Base-by-base conservation (phyloP, 2,797 vertebrate genomes). In the Rhinatrema bivittatum region DNA sequence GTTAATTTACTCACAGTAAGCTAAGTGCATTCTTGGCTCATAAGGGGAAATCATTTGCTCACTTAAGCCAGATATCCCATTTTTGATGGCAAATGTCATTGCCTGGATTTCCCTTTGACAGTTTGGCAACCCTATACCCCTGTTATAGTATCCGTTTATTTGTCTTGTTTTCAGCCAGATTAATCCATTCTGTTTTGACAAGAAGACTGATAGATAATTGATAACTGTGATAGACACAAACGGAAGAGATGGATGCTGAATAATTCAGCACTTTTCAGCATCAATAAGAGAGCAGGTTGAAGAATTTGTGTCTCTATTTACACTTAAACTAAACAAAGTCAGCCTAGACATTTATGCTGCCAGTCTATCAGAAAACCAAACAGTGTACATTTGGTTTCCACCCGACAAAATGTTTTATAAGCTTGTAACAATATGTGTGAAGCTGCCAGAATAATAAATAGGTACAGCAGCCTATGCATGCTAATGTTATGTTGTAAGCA, bases 401-500 rank as follows among this genome's bases (percentile, higher is more conserved):
- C 81, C 81, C 82, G 84, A 87, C 82, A 84, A 89, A 93, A 91
- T 92, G 87, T 89, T 93, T 90, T 90, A 89, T 88, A 94, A 90
- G 90, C 91, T 87, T 89, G 89, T 86, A 91, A 91, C 88, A 85
- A 91, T 84, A 84, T 88, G 85, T 91, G 89, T 89, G 90, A 86
- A 94, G 89, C 91, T 97, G 94, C 91, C 94, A 96, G 93, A 90
- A 97, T 98, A 96, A 97, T 93, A 92, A 98, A 97, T 97, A 92
- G 93, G 89, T 88, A 75, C 78, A 77, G 86, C 86, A 90, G 87
- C 85, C 89, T 89, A 89, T 97, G 93, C 94, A 98, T 98, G 93
- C 93, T 96, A 97, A 98, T 97, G 91, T 92, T 94, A 93, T 94
- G 93, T 97, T 97, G 94, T 96, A 97, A 96, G 95, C 94, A 98